Conservation (phyloP, 2,888 invertebrate species). For the Dynastes tityus region DNA sequence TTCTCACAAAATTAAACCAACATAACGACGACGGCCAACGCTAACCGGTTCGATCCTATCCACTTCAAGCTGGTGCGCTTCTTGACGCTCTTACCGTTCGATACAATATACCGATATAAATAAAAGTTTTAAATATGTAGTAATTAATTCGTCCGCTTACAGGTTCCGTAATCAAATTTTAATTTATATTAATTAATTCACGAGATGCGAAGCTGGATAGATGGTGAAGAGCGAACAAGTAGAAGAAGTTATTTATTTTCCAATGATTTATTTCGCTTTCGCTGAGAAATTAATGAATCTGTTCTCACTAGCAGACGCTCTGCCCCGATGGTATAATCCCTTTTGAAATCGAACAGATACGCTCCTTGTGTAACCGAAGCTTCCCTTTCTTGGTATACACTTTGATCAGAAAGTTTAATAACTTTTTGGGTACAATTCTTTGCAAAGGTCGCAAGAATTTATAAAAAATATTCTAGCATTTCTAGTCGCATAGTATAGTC, state of each 20-base stretch:
- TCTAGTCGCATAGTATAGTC: no score
- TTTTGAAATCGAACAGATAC: slow-evolving; percentile 10
- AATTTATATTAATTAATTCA: slow-evolving; percentile 38
- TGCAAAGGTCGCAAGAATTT: no score
- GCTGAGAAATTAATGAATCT: slow-evolving; percentile 28
- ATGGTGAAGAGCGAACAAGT: no score
- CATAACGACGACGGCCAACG: background rate
- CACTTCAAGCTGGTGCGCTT: background rate
- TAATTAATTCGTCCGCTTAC: slow-evolving; percentile 29
- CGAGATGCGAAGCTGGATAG: background rate
- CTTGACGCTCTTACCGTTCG: background rate
- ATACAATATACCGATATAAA: slow-evolving; percentile 28
- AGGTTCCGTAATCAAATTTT: slow-evolving; percentile 35
- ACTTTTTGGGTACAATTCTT: no score
- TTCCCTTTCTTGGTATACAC: no score
- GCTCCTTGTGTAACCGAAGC: background rate
- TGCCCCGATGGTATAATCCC: background rate
- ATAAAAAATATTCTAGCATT: no score
- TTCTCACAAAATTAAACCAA: slow-evolving; percentile 13
- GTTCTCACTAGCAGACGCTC: background rate
- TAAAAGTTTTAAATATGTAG: slow-evolving; percentile 2
- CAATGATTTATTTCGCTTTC: slow-evolving; percentile 33
- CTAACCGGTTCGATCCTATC: background rate
- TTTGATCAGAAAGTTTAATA: no score
- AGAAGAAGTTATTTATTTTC: slow-evolving; percentile 36